These are phyloP conservation scores for Calephelis nemesis DNA, from an alignment of 1,140 invertebrate species.

Conservation along the genomic window DNA sequence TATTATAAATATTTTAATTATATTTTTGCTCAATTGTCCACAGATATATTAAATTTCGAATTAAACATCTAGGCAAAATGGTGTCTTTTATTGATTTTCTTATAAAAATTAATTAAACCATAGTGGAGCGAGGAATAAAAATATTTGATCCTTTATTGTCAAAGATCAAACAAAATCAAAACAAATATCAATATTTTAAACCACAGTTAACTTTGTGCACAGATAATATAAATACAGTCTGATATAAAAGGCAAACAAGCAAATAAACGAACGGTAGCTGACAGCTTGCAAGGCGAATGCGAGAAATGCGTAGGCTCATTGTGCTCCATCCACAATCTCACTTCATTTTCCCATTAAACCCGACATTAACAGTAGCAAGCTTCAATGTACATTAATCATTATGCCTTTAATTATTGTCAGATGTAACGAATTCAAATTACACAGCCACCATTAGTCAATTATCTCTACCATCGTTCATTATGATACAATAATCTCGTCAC, in stretches of 20 bases:
- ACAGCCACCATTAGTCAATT: conserved; percentile 38
- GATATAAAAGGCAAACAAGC: conserved; percentile 25
- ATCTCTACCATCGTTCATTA: conserved; percentile 30
- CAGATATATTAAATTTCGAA: too few species aligned
- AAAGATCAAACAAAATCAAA: too few species aligned
- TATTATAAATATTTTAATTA: too few species aligned
- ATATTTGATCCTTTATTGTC: too few species aligned
- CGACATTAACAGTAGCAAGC: conserved; percentile 52
- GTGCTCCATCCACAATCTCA: conserved; percentile 41
- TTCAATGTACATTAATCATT: conserved; percentile 58
- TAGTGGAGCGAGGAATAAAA: too few species aligned
- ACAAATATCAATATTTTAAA: too few species aligned
- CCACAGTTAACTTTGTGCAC: too few species aligned
- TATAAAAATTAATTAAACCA: too few species aligned
- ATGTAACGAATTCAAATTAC: conserved; percentile 38
- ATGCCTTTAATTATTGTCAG: conserved; percentile 38
- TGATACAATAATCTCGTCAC: conserved; percentile 16
- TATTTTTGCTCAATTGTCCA: too few species aligned
- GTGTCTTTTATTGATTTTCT: too few species aligned
- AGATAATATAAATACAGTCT: not conserved
- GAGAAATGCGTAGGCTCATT: conserved; percentile 57
- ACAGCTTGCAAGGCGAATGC: conserved; percentile 55
- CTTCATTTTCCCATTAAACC: conserved; percentile 62
- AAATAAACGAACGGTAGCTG: conserved; percentile 56
- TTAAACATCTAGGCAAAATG: too few species aligned